A percentile compares a stretch with the other conserved stretches of the same genome.
Evolutionary conservation across 2,888 invertebrate genomes (phyloP).

Genomic region (Protophormia terraenovae): DNA sequence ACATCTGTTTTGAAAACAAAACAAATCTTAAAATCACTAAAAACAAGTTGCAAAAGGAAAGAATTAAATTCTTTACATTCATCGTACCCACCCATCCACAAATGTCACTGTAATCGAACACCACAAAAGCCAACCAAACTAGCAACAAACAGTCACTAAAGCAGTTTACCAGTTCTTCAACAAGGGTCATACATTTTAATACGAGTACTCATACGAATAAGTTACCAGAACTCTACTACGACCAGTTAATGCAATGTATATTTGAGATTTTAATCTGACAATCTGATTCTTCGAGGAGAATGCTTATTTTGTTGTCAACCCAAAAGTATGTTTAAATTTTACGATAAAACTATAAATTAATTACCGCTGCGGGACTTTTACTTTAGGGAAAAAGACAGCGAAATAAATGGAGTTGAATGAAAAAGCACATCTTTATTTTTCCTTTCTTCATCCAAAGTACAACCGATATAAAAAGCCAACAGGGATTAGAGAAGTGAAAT

Average conservation of each 20-base stretch:
- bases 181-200: too few species aligned
- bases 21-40: conserved; percentile 46
- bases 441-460: background rate
- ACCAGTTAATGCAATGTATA: conserved; percentile 11
- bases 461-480: conserved; percentile 33
- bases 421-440: conserved; percentile 63
- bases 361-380: conserved; percentile 79
- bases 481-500: conserved; percentile 37
- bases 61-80: conserved; percentile 35
- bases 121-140: conserved; percentile 70
- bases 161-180: conserved; percentile 12
- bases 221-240: too few species aligned
- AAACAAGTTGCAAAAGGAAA: conserved; percentile 56
- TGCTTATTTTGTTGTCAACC: conserved; percentile 50
- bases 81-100: conserved; percentile 43
- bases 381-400: conserved; percentile 68
- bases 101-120: conserved; percentile 72
- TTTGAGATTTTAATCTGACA: conserved; percentile 62
- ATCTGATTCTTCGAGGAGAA: conserved; percentile 53
- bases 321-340: conserved; percentile 65
- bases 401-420: conserved; percentile 37
- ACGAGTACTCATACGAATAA: background rate
- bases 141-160: conserved; percentile 13
- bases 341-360: conserved; percentile 81
- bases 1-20: conserved; percentile 69